A percentile compares a stretch with the other conserved stretches of the same genome.
These are phyloP conservation scores for Tipula unca DNA, from an alignment of 2,888 invertebrate species.

Conservation along the genomic window DNA sequence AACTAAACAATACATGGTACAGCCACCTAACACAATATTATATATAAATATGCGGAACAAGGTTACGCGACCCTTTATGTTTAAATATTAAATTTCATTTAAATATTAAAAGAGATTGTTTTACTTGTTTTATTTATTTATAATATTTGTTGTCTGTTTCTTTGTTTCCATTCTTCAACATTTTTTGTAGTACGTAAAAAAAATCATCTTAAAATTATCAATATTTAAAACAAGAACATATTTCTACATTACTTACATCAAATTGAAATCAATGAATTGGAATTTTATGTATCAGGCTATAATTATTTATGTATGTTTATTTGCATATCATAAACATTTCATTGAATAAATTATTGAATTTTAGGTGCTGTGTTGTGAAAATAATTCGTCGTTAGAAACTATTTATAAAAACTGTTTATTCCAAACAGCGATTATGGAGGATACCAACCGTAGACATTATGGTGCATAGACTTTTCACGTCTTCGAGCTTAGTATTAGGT, in stretches of 20 bases:
- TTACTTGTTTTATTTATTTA: not conserved
- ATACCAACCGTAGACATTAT: too few relatives aligned
- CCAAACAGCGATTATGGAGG: not conserved
- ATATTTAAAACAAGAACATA: not conserved
- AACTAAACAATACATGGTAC: not conserved
- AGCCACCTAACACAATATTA: not conserved
- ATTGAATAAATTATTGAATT: not conserved
- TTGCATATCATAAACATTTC: not conserved
- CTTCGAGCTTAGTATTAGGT: too few relatives aligned
- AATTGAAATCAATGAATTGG: not conserved
- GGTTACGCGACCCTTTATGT: not conserved
- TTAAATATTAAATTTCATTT: not conserved
- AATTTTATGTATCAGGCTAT: not conserved
- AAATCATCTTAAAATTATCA: not conserved
- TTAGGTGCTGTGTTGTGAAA: not conserved
- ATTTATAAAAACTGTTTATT: too few relatives aligned
- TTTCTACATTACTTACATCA: not conserved
- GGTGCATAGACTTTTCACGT: too few relatives aligned
- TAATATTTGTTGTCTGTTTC: not conserved
- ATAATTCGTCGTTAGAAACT: too few relatives aligned
- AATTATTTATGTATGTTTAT: not conserved
- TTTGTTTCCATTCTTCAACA: not conserved
- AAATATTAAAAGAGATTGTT: not conserved
- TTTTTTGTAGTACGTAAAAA: too few relatives aligned
- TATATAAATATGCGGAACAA: not conserved